Evolutionary conservation across 2,888 invertebrate species (phyloP).

Genomic region (Empis stercorea): DNA sequence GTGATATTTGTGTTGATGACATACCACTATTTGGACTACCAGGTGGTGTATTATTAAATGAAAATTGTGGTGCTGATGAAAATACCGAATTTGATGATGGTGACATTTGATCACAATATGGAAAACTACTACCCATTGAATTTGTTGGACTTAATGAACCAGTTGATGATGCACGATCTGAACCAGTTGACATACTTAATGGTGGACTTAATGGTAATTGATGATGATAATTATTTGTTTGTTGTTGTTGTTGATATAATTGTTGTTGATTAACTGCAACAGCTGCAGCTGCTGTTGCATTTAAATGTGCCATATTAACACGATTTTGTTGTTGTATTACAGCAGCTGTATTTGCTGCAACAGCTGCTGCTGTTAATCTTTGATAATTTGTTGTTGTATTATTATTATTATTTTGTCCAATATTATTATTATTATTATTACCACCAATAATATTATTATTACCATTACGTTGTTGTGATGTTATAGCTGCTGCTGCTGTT

Average conservation of each 20-base stretch:
- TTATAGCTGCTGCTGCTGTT: constrained; percentile 16
- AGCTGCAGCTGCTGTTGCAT: constrained; percentile 37
- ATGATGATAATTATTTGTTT: constrained; percentile 30
- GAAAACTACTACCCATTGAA: constrained; percentile 33
- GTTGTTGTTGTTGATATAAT: constrained; percentile 5
- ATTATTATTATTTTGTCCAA: constrained; percentile 13
- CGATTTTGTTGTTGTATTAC: constrained; percentile 13
- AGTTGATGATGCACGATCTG: constrained; percentile 37
- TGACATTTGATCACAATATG: constrained; percentile 31
- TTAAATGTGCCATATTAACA: constrained; percentile 13
- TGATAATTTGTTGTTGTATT: constrained; percentile 22
- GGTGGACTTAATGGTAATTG: constrained; percentile 43
- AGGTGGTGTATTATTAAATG: constrained; percentile 29
- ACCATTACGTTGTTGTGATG: constrained; percentile 10
- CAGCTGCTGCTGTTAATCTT: constrained; percentile 39
- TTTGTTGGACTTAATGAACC: constrained; percentile 34
- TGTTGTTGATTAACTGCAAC: constrained; percentile 17
- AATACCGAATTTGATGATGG: constrained; percentile 20
- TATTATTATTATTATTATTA: constrained; percentile 32
- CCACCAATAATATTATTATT: constrained; percentile 12
- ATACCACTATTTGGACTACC: constrained; percentile 32
- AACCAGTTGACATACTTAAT: constrained; percentile 40
- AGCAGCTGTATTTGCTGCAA: constrained; percentile 5
- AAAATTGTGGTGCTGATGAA: constrained; percentile 19
- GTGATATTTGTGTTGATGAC: constrained; percentile 29